Evolutionary conservation across 2,113 vertebrate species (phyloP), one percentile per base, ranked within the genome.

Genomic region (Oxyura jamaicensis): DNA sequence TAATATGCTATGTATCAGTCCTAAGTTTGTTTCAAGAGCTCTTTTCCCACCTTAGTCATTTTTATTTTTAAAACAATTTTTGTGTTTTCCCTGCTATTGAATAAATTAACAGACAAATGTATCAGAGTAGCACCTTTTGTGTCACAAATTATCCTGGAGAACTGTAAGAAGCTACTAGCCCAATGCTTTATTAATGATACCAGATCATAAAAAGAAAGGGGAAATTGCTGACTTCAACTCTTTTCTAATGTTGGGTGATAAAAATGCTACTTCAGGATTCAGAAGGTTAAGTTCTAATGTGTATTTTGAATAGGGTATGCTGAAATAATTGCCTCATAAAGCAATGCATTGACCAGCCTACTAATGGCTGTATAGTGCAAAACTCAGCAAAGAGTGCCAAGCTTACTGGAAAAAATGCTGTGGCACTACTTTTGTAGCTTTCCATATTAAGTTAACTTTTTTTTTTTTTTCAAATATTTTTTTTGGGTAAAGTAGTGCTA

Each of bases 231-330:
- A 99, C 98, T 97, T 92, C 88, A 97, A 97, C 97, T 98, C 98
- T 99, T 99, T 98, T 98, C 98, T 98, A 98, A 98, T 98, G 98
- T 96, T 97, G 98, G 98, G 98, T 98, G 98, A 99, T 98, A 99
- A 99, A 99, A 99, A 98, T 97, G 98, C 98, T 98, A 99, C 98
- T 99, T 98, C 98, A 98, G 98, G 98, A 98, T 98, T 98, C 98
- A 98, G 98, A 99, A 99, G 98, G 98, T 99, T 99, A 99, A 99
- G 98, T 98, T 98, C 98, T 98, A 98, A 98, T 99, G 98, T 98
- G 98, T 99, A 98, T 99, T 99, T 99, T 99, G 98, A 98, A 98
- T 98, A 97, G 97, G 98, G 98, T 98, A 98, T 97, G 98, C 98
- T 98, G 97, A 98, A 98, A 98, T 99, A 98, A 99, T 98, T 98